These are phyloP conservation scores for Cephalopachus bancanus DNA, from an alignment of 2,797 vertebrate genomes.

Conservation along the genomic window DNA sequence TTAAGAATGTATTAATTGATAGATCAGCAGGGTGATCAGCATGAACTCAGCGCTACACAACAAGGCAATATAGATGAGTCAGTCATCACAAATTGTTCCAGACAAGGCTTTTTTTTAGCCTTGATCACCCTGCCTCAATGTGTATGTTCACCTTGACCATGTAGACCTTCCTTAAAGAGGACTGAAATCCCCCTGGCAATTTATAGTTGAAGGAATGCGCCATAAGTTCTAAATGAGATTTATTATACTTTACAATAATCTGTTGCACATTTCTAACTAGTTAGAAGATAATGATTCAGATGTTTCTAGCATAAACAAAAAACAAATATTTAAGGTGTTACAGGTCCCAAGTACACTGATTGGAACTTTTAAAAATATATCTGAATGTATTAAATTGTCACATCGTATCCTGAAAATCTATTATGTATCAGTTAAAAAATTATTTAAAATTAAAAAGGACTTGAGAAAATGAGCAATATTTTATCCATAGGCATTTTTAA, in stretches of 20 bases:
- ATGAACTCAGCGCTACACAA: rapidly evolving
- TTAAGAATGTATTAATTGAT: background rate
- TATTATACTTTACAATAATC: background rate
- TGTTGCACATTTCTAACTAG: background rate
- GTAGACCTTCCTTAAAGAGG: background rate
- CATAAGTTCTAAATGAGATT: background rate
- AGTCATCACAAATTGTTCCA: background rate
- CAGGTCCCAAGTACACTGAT: background rate
- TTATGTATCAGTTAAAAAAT: background rate
- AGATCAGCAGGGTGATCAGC: background rate
- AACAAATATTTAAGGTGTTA: background rate
- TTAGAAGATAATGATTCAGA: background rate
- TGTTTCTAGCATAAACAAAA: background rate
- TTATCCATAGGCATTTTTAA: background rate
- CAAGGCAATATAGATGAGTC: background rate
- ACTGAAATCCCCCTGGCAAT: background rate
- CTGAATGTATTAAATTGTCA: background rate
- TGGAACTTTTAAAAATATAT: background rate
- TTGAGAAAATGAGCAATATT: background rate
- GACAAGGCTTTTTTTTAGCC: background rate
- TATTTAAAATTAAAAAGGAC: background rate
- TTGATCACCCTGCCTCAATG: background rate
- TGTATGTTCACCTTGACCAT: background rate
- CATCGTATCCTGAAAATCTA: background rate
- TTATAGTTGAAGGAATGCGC: background rate